Conservation (phyloP, 64 coral and sea anemone genomes). For the Porites australiensis region DNA sequence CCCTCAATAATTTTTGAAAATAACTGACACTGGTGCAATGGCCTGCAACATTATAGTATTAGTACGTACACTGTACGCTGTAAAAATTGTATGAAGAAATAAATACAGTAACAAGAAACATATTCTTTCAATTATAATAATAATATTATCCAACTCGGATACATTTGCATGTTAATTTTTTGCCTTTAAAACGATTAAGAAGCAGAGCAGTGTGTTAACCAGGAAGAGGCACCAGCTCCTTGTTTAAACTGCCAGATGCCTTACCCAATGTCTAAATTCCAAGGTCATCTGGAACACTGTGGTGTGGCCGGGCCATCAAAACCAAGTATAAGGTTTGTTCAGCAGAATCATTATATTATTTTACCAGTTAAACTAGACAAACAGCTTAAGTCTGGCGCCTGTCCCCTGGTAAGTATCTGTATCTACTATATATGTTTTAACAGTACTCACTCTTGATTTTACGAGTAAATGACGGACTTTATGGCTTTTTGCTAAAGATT, state of each 20-base stretch:
- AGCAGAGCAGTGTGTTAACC: not conserved
- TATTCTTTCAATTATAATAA: not conserved
- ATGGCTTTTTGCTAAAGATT: conserved; percentile 6
- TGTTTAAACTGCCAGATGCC: conserved; percentile 14
- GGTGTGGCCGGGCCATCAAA: not conserved
- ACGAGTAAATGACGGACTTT: not conserved
- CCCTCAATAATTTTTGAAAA: no score
- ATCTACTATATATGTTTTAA: no score
- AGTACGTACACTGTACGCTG: no score
- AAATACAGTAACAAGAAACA: no score
- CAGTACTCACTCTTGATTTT: conserved; percentile 12
- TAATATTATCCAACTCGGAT: conserved; percentile 3
- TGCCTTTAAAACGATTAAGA: not conserved
- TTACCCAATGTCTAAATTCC: conserved; percentile 10
- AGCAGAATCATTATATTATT: no score
- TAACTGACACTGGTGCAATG: no score
- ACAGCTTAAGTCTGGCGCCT: not conserved
- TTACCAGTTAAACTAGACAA: conserved; percentile 11
- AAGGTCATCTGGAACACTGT: conserved; percentile 10
- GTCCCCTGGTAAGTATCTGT: not conserved
- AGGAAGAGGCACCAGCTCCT: conserved; percentile 12
- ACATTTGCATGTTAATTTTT: not conserved
- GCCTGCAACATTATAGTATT: no score
- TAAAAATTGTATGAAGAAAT: no score
- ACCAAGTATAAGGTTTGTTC: conserved; percentile 15